These are phyloP conservation scores for Xenus cinereus DNA, from an alignment of 2,113 vertebrate species.

Conservation along the genomic window DNA sequence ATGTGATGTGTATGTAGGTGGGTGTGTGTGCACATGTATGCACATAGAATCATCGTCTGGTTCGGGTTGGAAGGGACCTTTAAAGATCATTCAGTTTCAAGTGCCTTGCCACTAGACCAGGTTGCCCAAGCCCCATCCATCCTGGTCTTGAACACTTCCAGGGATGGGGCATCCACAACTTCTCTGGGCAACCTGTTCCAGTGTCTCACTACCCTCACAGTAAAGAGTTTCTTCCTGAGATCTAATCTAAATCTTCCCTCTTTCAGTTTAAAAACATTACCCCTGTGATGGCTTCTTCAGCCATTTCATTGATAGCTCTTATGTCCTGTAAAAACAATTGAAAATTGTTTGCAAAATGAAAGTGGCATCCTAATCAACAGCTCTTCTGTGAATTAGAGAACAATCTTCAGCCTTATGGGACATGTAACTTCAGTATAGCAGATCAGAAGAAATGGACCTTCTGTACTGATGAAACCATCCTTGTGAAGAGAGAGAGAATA, in stretches of 20 bases:
- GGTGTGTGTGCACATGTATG: rapidly evolving
- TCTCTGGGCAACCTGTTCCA: too few species aligned
- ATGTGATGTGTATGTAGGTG: background rate
- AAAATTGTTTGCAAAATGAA: background rate
- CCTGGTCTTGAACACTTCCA: too few species aligned
- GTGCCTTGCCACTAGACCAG: too few species aligned
- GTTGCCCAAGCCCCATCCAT: too few species aligned
- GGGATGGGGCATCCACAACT: too few species aligned
- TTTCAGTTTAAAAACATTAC: too few species aligned
- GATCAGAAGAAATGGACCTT: background rate
- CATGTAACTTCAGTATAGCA: background rate
- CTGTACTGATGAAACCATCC: background rate
- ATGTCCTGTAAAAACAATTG: background rate
- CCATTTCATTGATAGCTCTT: background rate
- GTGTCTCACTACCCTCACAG: too few species aligned
- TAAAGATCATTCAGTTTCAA: too few species aligned
- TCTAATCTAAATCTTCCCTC: too few species aligned
- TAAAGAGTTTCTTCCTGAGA: too few species aligned
- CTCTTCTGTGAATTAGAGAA: background rate
- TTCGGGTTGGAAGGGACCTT: too few species aligned
- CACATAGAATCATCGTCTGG: too few species aligned
- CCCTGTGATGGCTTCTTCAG: background rate
- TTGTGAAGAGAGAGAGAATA: background rate
- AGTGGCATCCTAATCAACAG: background rate
- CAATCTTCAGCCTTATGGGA: background rate